Conservation (phyloP, 2,113 vertebrate genomes). For the western clawed frog (Xenopus tropicalis) region UCB_Xtro_10.0 CM004445.2:119517501-119518000, state of each 20-base stretch:
- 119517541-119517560: not conserved
- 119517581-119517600: not conserved
- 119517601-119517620: not conserved
- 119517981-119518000: conserved; percentile 33
- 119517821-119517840: conserved; percentile 35
- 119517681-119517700: conserved; percentile 30
- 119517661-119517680: conserved; percentile 32
- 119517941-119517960: conserved; percentile 30
- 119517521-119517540: not conserved
- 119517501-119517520: not conserved
- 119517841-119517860: conserved; percentile 24
- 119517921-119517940: conserved; percentile 24
- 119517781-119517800: conserved; percentile 43
- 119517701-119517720: conserved; percentile 41
- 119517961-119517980: conserved; percentile 32
- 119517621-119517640: conserved; percentile 33
- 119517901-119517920: conserved; percentile 43
- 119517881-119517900: conserved; percentile 41
- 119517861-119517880: conserved; percentile 38
- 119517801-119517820: conserved; percentile 36
- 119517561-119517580: not conserved
- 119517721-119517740: conserved; percentile 44
- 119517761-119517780: conserved; percentile 46
- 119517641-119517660: conserved; percentile 24
- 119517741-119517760: conserved; percentile 40